A percentile compares a stretch with the other conserved stretches of the same genome.
Conservation (phyloP, 2,797 vertebrate species). For the Emydoidea blandingii region DNA sequence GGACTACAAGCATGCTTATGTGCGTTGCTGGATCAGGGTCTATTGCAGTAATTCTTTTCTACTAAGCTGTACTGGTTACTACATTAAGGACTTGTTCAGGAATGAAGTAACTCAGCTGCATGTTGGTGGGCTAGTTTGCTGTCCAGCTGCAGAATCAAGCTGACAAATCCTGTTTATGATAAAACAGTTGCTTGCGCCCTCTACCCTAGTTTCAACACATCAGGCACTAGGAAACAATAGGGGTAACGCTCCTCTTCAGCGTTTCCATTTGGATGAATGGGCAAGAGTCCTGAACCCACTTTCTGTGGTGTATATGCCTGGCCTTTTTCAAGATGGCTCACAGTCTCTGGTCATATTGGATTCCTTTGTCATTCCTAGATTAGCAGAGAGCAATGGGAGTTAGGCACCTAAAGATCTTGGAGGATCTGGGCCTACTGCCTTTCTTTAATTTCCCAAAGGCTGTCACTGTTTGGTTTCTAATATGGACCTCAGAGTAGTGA, state of each 20-base stretch:
- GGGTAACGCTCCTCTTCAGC: slow-evolving; percentile 69
- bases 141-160: background rate
- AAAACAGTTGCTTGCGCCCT: slow-evolving; percentile 53
- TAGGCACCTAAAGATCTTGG: background rate
- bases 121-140: slow-evolving; percentile 18
- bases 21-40: slow-evolving; percentile 9
- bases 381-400: slow-evolving; percentile 43
- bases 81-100: background rate
- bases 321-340: slow-evolving; percentile 65
- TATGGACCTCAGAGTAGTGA: slow-evolving; percentile 50
- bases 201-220: slow-evolving; percentile 16
- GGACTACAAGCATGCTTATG: background rate
- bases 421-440: slow-evolving; percentile 33
- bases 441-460: slow-evolving; percentile 54
- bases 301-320: slow-evolving; percentile 52
- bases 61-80: slow-evolving; percentile 2
- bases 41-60: background rate
- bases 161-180: slow-evolving; percentile 26
- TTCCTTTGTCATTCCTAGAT: slow-evolving; percentile 46
- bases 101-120: slow-evolving; percentile 5
- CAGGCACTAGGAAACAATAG: slow-evolving; percentile 69
- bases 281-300: slow-evolving; percentile 51
- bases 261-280: slow-evolving; percentile 60
- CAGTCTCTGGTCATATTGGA: slow-evolving; percentile 52
- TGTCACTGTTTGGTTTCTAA: slow-evolving; percentile 54